Evolutionary conservation across 2,888 invertebrate species (phyloP), one percentile per base, ranked within the genome.

Genomic region (Theretra japonica): DNA sequence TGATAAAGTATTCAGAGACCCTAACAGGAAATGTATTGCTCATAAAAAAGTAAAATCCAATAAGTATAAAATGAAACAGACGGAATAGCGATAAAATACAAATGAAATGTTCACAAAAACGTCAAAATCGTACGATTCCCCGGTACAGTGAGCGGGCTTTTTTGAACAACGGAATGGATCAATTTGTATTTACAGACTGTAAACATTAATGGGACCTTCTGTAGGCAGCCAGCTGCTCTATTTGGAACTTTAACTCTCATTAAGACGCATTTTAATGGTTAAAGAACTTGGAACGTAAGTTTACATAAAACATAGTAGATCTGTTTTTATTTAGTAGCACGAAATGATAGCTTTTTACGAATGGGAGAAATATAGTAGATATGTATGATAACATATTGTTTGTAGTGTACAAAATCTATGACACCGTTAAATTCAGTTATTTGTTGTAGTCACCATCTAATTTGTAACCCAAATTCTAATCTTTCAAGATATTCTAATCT

Each of bases 21-120:
- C 73, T 72, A 71, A 72, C 74, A 75, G 59, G 73, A 68, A 53
- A 75, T 75, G 77, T 77, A 76, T 79, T 78, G 75, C 70, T 78
- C 76, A 82, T 79, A 78, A 79, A 83, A 82, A 82, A 80, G 78
- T 79, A 79, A 82, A 83, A 82, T 80, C 80, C 82, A 84, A 86
- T 86, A 83, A 84, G 81, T 82, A 82, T 83, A 85, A 86, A 86
- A 83, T 77, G 80, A 75, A 82, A 77, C 79, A 79, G 79, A 77
- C 73, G 81, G 74, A 78, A 82, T 78, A 79, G 83, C 76, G 75
- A 84, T 86, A 88, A 88, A 88, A 84, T 77, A 83, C 79, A 83
- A 87, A 88, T 86, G 81, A 83, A 86, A 81, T 79, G 81, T 79
- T 83, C 79, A 81, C 80, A 85, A 83, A 85, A 84, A 83, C 77